Conservation (phyloP, 2,113 vertebrate genomes). For the Sander vitreus region DNA sequence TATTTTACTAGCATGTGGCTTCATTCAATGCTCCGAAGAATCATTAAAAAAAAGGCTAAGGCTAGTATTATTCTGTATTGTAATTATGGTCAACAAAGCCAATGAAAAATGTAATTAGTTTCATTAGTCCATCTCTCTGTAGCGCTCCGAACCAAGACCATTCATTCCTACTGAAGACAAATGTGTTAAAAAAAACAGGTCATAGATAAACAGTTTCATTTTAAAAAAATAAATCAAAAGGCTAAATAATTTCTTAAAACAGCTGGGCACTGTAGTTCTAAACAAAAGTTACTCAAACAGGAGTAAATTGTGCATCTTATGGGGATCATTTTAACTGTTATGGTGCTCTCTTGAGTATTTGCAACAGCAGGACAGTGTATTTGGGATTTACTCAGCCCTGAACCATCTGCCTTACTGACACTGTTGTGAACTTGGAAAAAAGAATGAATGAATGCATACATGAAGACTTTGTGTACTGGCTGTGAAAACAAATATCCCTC, state of each 20-base stretch:
- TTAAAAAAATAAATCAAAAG: not conserved
- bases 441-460: not conserved
- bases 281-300: not conserved
- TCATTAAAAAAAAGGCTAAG: not conserved
- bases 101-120: not conserved
- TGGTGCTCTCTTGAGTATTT: not conserved
- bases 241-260: not conserved
- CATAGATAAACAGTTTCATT: not conserved
- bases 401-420: not conserved
- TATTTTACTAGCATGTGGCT: too few species aligned
- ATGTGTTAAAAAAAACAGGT: not conserved
- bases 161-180: not conserved
- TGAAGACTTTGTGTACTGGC: not conserved
- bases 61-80: not conserved
- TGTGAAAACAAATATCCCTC: too few species aligned
- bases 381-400: not conserved
- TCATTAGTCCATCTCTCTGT: not conserved
- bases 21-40: not conserved
- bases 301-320: not conserved
- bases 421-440: not conserved
- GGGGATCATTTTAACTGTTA: not conserved
- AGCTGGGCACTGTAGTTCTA: not conserved
- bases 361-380: not conserved
- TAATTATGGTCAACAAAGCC: not conserved
- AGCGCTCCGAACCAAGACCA: not conserved